phyloP scores from a whole-genome alignment of 2,888 invertebrate genomes.

The Himalopsyche kuldschensis region DNA sequence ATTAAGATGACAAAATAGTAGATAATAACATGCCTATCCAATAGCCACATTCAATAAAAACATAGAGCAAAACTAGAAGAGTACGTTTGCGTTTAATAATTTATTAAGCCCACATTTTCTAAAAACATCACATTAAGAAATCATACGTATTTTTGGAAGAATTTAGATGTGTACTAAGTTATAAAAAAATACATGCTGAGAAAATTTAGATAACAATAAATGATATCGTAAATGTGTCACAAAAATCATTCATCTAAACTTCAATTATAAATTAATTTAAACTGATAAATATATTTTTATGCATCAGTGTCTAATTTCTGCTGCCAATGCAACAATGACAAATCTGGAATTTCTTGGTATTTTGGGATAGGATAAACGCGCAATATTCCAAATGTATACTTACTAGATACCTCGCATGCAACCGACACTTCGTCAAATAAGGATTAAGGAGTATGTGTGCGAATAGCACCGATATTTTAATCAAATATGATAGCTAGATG shows the following conservation, averaged over 20 bases:
- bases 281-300: not conserved
- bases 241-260: not conserved
- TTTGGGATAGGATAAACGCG: not conserved
- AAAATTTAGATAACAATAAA: not conserved
- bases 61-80: no score
- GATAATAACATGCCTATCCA: no score
- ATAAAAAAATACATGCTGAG: no score
- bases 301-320: not conserved
- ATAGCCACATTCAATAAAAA: no score
- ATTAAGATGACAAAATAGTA: no score
- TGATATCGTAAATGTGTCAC: not conserved
- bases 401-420: not conserved
- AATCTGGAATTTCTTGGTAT: not conserved
- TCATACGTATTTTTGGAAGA: no score
- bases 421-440: not conserved
- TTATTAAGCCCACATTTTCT: no score
- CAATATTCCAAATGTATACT: not conserved
- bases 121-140: no score
- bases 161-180: no score
- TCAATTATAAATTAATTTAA: not conserved
- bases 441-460: not conserved
- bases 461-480: not conserved
- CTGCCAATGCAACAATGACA: not conserved
- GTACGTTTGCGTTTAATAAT: no score
- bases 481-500: not conserved